Base-by-base conservation (phyloP, 1,140 invertebrate species). In the Anoplolepis gracilipes region DNA sequence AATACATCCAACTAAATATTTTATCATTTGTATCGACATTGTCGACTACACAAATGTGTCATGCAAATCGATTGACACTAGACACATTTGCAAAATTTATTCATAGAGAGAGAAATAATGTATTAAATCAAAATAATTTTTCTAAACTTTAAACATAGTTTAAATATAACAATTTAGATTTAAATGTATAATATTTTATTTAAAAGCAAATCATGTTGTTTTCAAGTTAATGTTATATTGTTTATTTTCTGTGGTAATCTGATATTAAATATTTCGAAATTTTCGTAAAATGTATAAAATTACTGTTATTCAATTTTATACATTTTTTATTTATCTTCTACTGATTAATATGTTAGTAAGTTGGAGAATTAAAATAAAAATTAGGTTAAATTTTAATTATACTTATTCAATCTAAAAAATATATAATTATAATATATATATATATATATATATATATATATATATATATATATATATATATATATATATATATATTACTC, bases 371-470 rank as follows among this genome's bases (percentile, higher is more conserved):
- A 36, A 36, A 78, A 49, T 64, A 64, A 64, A 46, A 59, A 70
- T 5, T 39, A 69, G 25, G 59, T 70, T 28, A 30, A 70, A 42
- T 39, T 81, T 70, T 72, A 72, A 59, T 57, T 57, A 46, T 36
- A 8, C 42, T 82, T 72, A 82, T 61, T 82, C 4, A 72, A 61
- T 59, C 53, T 73, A 33, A 46, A 73, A 81, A 73, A 72, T 36
- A 70, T 53, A 36, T 69, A 25, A 59, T 39, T 64, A 65, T 39
- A 78, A 16, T 79, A 57, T 59, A 72, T 55, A 42, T 78, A n/a
- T n/a, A n/a, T n/a, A n/a, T n/a, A n/a, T n/a, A n/a, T n/a, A n/a
- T n/a, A n/a, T n/a, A n/a, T n/a, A n/a, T n/a, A n/a, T n/a, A n/a
- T n/a, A n/a, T n/a, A n/a, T n/a, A n/a, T n/a, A n/a, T n/a, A n/a